Percentiles rank a stretch among this genome's conserved stretches.
phyloP scores from a whole-genome alignment of 2,797 vertebrate species.

The Scarus forsteni region DNA sequence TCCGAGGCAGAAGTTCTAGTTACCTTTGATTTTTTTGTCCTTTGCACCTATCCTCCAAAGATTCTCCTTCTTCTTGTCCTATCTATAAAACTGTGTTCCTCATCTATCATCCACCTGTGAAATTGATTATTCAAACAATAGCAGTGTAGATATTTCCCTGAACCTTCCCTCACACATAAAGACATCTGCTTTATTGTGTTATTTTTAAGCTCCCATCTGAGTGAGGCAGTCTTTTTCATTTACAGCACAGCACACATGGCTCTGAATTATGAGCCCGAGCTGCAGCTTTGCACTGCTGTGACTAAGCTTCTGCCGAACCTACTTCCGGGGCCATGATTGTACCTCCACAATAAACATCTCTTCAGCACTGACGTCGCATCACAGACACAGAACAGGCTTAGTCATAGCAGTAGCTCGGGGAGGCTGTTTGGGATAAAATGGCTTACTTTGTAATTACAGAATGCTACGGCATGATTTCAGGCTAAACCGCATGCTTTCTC shows the following conservation, averaged over 20 bases:
- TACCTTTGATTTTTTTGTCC: constrained; percentile 26
- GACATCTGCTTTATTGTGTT: constrained; percentile 30
- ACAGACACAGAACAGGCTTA: constrained; percentile 68
- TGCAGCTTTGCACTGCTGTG: constrained; percentile 49
- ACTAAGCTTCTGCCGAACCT: constrained; percentile 59
- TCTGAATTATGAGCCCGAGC: constrained; percentile 43
- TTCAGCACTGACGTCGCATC: constrained; percentile 54
- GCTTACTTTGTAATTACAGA: constrained; percentile 73
- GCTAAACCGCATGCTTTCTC: constrained; percentile 51
- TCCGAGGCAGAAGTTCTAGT: background rate
- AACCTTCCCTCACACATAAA: constrained; percentile 17
- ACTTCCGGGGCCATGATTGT: constrained; percentile 51
- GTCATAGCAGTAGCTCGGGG: constrained; percentile 59
- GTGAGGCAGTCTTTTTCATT: constrained; percentile 35
- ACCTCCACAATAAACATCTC: constrained; percentile 63
- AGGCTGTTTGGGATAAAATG: constrained; percentile 62
- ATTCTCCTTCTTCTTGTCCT: constrained; percentile 26
- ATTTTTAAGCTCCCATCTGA: constrained; percentile 29
- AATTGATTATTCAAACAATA: constrained; percentile 47
- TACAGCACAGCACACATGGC: constrained; percentile 19
- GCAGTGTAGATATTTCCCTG: constrained; percentile 15
- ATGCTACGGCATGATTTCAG: constrained; percentile 58
- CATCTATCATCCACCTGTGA: constrained; percentile 39
- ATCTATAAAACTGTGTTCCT: constrained; percentile 27
- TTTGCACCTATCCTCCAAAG: constrained; percentile 36